Conservation (phyloP, 2,888 invertebrate genomes). For the Megastigmus dorsalis region DNA sequence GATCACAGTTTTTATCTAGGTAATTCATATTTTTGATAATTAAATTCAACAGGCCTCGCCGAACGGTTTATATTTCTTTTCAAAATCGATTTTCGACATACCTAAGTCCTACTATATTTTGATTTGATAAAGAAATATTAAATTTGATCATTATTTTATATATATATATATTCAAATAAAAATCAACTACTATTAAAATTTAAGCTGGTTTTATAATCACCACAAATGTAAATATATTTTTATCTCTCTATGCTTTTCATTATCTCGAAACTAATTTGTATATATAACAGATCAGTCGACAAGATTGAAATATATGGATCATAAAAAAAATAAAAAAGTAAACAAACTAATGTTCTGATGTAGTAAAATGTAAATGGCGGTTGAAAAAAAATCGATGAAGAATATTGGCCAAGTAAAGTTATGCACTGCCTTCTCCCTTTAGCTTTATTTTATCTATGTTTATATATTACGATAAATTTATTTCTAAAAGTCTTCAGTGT, state of each 20-base stretch:
- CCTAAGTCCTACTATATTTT: too few species aligned
- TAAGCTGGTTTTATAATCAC: too few species aligned
- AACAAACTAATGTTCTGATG: conserved; percentile 26
- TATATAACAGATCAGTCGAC: conserved; percentile 38
- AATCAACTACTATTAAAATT: conserved; percentile 16
- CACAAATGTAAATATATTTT: too few species aligned
- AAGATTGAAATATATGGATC: conserved; percentile 30
- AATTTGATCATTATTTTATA: conserved; percentile 17
- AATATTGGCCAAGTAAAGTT: conserved; percentile 24
- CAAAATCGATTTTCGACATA: too few species aligned
- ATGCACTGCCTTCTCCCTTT: conserved; percentile 44
- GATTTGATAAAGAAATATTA: too few species aligned
- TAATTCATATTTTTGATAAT: conserved; percentile 41
- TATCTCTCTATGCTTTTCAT: too few species aligned
- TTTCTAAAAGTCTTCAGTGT: conserved; percentile 18
- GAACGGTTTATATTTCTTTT: conserved; percentile 20
- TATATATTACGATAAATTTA: conserved; percentile 23
- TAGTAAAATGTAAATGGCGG: conserved; percentile 40
- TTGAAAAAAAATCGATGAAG: conserved; percentile 32
- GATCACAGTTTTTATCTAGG: conserved; percentile 34
- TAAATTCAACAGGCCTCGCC: conserved; percentile 35
- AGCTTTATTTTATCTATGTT: conserved; percentile 28
- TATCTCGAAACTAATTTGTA: too few species aligned
- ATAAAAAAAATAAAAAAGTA: conserved; percentile 4
- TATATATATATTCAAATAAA: too few species aligned